phyloP scores from a whole-genome alignment of 2,113 vertebrate genomes.

The Bambusicola thoracicus region DNA sequence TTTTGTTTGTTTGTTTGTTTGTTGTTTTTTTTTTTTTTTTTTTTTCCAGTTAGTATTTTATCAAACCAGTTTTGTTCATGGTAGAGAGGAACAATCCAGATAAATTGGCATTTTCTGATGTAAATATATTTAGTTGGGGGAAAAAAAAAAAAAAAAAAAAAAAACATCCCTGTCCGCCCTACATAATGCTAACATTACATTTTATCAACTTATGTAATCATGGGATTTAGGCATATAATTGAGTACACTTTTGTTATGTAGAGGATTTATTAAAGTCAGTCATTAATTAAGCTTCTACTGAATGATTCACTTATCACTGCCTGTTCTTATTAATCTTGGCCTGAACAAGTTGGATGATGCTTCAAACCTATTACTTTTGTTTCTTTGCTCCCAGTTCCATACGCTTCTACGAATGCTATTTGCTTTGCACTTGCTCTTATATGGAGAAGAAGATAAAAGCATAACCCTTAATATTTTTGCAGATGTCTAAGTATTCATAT shows the following conservation, averaged over 20 bases:
- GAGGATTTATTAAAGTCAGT: conserved; percentile 26
- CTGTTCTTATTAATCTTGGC: background rate
- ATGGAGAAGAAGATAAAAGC: background rate
- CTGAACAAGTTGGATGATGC: background rate
- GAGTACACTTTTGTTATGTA: background rate
- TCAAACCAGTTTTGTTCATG: background rate
- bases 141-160: conserved; percentile 45
- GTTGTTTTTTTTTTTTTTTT: background rate
- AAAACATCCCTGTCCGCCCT: background rate
- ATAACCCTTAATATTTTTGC: background rate
- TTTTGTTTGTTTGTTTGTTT: background rate
- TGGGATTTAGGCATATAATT: background rate
- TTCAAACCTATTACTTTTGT: background rate
- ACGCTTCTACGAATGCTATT: background rate
- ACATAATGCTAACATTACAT: background rate
- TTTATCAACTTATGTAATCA: background rate
- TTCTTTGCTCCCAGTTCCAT: background rate
- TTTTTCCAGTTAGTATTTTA: background rate
- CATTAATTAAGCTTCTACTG: conserved; percentile 4
- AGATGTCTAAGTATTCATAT: background rate
- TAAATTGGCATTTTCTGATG: background rate
- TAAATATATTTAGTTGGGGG: background rate
- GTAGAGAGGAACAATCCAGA: background rate
- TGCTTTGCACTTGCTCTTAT: background rate
- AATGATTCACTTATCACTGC: conserved; percentile 14